These are phyloP conservation scores for Chrysodeixis includens DNA, from an alignment of 2,888 invertebrate genomes.

Conservation along the genomic window DNA sequence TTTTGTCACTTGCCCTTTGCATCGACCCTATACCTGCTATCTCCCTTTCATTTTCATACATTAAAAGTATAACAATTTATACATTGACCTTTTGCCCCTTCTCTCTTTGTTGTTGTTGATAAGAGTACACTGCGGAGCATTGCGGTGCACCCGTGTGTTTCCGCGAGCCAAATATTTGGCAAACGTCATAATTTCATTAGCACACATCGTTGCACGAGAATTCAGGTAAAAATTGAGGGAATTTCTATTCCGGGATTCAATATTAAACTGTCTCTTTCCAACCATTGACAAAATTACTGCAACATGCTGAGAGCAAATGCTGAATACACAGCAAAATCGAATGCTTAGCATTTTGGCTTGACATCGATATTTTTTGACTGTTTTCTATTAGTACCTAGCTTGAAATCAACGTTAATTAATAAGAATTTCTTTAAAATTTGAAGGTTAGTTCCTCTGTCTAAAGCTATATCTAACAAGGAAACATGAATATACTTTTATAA, in stretches of 20 bases:
- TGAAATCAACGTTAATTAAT: too few relatives aligned
- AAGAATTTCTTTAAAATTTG: too few relatives aligned
- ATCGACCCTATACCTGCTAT: too few relatives aligned
- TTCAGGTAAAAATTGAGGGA: slow-evolving; percentile 23
- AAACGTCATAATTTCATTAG: slow-evolving; percentile 47
- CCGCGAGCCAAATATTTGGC: slow-evolving; percentile 46
- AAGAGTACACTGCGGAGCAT: slow-evolving; percentile 41
- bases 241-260: slow-evolving; percentile 34
- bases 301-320: neutral
- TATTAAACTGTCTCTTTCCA: slow-evolving; percentile 7
- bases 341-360: too few relatives aligned
- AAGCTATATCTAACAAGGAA: too few relatives aligned
- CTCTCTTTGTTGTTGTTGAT: slow-evolving; percentile 19
- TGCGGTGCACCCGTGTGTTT: slow-evolving; percentile 38
- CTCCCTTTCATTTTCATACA: neutral
- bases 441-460: too few relatives aligned
- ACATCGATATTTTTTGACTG: too few relatives aligned
- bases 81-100: slow-evolving; percentile 14
- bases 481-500: too few relatives aligned
- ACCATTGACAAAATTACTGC: neutral
- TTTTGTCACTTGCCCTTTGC: too few relatives aligned
- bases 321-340: too few relatives aligned
- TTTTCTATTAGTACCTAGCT: too few relatives aligned
- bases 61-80: neutral
- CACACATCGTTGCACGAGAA: slow-evolving; percentile 23